Conservation (phyloP, 2,113 vertebrate species). For the Aspiorhynchus laticeps region DNA sequence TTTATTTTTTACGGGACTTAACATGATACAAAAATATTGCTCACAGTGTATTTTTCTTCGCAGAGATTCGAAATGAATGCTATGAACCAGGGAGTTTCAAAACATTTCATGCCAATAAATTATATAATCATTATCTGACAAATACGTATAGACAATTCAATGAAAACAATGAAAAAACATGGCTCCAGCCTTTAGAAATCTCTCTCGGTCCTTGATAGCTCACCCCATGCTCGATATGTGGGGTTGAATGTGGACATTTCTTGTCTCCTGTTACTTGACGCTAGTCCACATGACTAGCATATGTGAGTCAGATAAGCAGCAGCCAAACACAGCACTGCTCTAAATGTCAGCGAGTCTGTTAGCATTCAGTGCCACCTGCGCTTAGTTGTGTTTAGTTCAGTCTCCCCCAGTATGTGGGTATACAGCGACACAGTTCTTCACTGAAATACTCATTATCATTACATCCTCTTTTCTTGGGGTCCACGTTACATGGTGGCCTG, state of each 20-base stretch:
- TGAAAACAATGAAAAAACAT: slow-evolving; percentile 72
- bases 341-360: slow-evolving; percentile 24
- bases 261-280: slow-evolving; percentile 31
- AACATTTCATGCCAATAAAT: slow-evolving; percentile 98
- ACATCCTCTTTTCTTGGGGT: slow-evolving; percentile 78
- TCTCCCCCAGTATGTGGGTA: slow-evolving; percentile 92
- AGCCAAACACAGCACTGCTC: slow-evolving; percentile 30
- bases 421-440: slow-evolving; percentile 94
- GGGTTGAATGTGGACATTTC: slow-evolving; percentile 39
- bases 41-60: slow-evolving; percentile 90
- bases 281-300: slow-evolving; percentile 13
- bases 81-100: slow-evolving; percentile 87
- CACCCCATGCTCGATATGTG: slow-evolving; percentile 65
- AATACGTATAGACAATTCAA: slow-evolving; percentile 77
- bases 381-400: slow-evolving; percentile 65
- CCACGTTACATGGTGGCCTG: slow-evolving; percentile 83
- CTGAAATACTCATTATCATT: slow-evolving; percentile 87
- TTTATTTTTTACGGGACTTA: slow-evolving; percentile 92
- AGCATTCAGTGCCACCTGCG: slow-evolving; percentile 5
- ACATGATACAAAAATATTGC: slow-evolving; percentile 94
- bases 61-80: slow-evolving; percentile 82
- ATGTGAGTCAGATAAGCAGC: slow-evolving; percentile 50
- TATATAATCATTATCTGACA: slow-evolving; percentile 95
- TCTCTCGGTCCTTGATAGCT: slow-evolving; percentile 66
- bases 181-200: slow-evolving; percentile 76